A percentile compares a stretch with the other conserved stretches of the same genome.
Conservation (phyloP, 2,888 invertebrate species). For the Synanthedon formicaeformis region DNA sequence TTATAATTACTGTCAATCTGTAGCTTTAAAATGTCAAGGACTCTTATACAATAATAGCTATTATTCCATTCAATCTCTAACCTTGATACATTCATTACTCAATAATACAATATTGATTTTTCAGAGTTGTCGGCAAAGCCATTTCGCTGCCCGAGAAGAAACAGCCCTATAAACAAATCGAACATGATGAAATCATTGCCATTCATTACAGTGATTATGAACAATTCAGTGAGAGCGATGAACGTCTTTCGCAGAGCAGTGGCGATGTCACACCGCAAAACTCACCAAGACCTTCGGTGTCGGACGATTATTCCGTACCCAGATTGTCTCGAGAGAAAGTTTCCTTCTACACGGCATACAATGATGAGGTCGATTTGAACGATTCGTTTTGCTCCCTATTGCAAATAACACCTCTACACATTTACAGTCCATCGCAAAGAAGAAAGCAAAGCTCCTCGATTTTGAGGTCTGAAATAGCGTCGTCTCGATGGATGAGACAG, state of each 20-base stretch:
- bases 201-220: constrained; percentile 58
- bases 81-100: neutral
- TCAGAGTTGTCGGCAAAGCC: constrained; percentile 52
- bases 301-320: constrained; percentile 28
- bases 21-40: too few species aligned
- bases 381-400: constrained; percentile 53
- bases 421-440: constrained; percentile 41
- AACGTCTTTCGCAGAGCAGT: constrained; percentile 55
- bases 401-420: constrained; percentile 58
- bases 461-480: constrained; percentile 55
- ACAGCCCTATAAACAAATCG: constrained; percentile 36
- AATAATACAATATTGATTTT: neutral
- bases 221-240: constrained; percentile 55
- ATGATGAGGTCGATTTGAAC: constrained; percentile 34
- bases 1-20: too few species aligned
- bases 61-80: too few species aligned
- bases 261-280: constrained; percentile 59
- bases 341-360: constrained; percentile 25
- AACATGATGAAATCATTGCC: constrained; percentile 57
- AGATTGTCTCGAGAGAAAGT: constrained; percentile 34
- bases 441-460: constrained; percentile 49
- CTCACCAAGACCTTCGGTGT: constrained; percentile 41
- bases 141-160: constrained; percentile 43
- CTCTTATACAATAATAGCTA: too few species aligned
- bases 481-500: constrained; percentile 59